Base-by-base conservation (phyloP, 2,888 invertebrate genomes). In the Drosophila mercatorum region DNA sequence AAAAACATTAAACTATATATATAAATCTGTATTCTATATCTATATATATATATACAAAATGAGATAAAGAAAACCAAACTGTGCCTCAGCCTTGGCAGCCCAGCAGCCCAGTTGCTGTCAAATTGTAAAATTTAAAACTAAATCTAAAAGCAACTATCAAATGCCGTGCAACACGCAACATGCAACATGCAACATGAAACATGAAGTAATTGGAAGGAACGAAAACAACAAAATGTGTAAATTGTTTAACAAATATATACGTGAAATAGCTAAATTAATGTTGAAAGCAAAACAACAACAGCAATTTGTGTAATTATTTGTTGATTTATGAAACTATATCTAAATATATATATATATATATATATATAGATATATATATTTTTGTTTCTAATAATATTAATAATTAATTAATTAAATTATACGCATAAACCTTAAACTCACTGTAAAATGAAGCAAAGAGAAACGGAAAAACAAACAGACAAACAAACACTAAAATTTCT, bases 241-340 rank as follows among this genome's bases (percentile, higher is more conserved):
- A 79, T 85, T 85, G 80, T 87, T 71, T 88, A 81, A 84, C 79
- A 71, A 68, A 81, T 68, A 74, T 67, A 68, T 69, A 68, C 62
- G 56, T 69, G 53, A 80, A 88, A 71, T 84, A 81, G 88, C 80
- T 84, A 84, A 84, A 84, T 68, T 87, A 74, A 67, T 77, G 49
- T 81, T 62, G 55, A 67, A 80, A 70, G 56, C 75, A 53, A 63
- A 34, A 10, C 34, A 34, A 41, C 56, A 28, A 41, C 56, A 28
- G 28, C 46, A 38, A 57, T 57, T 66, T 64, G 28, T 78, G 61
- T 81, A 78, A 68, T 60, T 68, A 66, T 52, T 76, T 81, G 78
- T 81, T 81, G 58, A 77, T 51, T 72, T 72, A 52, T 63, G 46
- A 40, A 56, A 34, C 6, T 38, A 52, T 56, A 43, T 34, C 31